Base-by-base conservation (phyloP, 2,888 invertebrate genomes). In the Orchesellides sinensis region DNA sequence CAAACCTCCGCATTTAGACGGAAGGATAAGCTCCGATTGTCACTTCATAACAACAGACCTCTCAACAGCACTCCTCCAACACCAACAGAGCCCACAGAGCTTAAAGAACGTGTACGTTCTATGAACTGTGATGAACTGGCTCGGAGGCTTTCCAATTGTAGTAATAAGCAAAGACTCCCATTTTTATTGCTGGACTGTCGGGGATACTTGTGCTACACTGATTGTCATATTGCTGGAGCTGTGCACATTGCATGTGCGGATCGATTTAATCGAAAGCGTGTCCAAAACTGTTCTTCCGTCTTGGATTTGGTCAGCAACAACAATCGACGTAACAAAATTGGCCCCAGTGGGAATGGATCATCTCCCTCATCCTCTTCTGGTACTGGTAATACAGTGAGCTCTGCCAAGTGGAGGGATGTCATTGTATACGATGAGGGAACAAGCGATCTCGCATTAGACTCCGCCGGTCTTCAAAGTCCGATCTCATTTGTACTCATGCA, bases 171-270 rank as follows among this genome's bases (percentile, higher is more conserved):
- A 49, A 75, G 87, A n/a, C 73, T 81, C 17, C 85, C 87, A 27
- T 83, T 70, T 61, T 68, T 84, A 21, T 63, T 79, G n/a, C 70
- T 94, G 69, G 94, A 94, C 89, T 93, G 94, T 89, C 91, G 94
- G 59, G 92, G 94, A 1, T 94, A 94, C 89, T 92, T 94, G 86
- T 92, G 93, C 79, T 94, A 93, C 91, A 94, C 94, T 89, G 91
- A 92, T 85, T 92, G 92, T 89, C 94, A 94, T 90, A 92, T 94
- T 85, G 91, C 91, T 78, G 94, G 93, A 47, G 93, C 93, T 25
- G 92, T 93, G 88, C 94, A 94, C 90, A 92, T 94, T 84, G 94
- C 94, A 89, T 94, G 94, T 89, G 92, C 93, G 40, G 94, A 94
- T 89, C 91, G 94, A 61, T 93, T 94, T 89, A 94, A 93, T 89